Evolutionary conservation across 2,113 vertebrate species (phyloP).

Genomic region (Tetrao urogallus): DNA sequence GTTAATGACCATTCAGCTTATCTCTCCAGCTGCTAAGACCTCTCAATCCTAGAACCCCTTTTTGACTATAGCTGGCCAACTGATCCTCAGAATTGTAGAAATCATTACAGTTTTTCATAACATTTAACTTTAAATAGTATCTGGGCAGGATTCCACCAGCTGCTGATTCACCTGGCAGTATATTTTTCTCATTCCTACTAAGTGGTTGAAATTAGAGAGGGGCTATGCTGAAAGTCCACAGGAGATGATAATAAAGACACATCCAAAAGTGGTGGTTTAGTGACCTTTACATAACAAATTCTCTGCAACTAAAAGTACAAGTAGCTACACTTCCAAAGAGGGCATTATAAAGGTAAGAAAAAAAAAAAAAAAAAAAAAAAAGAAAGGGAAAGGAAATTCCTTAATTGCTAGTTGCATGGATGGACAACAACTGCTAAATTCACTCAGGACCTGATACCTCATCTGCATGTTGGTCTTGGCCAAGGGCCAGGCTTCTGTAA

Average conservation of each 20-base stretch:
- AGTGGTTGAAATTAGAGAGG: neutral
- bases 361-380: neutral
- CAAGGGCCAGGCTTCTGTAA: neutral
- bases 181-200: neutral
- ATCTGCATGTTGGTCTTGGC: neutral
- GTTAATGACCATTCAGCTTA: constrained; percentile 43
- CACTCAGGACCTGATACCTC: neutral
- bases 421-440: neutral
- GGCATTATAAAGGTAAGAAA: neutral
- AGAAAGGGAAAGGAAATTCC: neutral
- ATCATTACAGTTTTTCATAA: neutral
- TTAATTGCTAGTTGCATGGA: neutral
- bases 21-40: constrained; percentile 5
- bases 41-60: constrained; percentile 1
- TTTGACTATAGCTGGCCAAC: neutral
- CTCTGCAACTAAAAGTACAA: neutral
- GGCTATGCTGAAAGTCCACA: neutral
- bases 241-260: neutral
- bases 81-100: neutral
- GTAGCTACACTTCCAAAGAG: neutral
- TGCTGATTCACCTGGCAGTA: neutral
- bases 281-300: neutral
- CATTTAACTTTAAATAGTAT: neutral
- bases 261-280: neutral
- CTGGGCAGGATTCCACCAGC: neutral